Evolutionary conservation across 2,797 vertebrate genomes (phyloP).

Genomic region (Lepus townsendii): DNA sequence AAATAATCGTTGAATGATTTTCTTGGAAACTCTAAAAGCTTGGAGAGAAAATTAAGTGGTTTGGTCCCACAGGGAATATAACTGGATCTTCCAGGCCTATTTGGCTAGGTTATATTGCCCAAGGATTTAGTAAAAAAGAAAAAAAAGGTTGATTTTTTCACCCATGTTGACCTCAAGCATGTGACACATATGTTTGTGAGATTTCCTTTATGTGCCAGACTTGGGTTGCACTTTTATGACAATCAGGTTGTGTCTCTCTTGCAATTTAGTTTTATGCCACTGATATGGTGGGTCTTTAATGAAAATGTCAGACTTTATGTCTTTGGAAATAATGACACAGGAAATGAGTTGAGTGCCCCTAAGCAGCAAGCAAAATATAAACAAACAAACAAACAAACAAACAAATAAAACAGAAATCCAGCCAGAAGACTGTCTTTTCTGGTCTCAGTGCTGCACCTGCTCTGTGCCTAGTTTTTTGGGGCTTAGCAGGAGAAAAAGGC

Average conservation of each 20-base stretch:
- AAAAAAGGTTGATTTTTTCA: constrained; percentile 79
- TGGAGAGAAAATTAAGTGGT: constrained; percentile 70
- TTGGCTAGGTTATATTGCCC: constrained; percentile 83
- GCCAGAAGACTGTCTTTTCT: constrained; percentile 22
- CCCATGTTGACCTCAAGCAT: constrained; percentile 83
- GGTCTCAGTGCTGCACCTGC: constrained; percentile 37
- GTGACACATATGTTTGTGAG: constrained; percentile 80
- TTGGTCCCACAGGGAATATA: constrained; percentile 84
- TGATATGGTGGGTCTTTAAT: constrained; percentile 85
- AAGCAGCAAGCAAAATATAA: constrained; percentile 74
- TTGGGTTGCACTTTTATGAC: constrained; percentile 82
- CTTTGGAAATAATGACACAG: constrained; percentile 84
- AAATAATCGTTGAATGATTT: constrained; percentile 84
- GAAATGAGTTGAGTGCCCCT: constrained; percentile 76
- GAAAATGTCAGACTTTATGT: constrained; percentile 84
- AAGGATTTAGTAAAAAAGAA: neutral
- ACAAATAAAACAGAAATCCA: constrained; percentile 75
- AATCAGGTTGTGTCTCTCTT: constrained; percentile 83
- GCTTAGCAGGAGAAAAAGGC: neutral
- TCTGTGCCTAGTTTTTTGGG: constrained; percentile 31
- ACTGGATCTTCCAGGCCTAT: constrained; percentile 85
- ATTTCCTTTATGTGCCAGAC: constrained; percentile 78
- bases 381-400: neutral
- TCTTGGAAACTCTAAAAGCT: constrained; percentile 84
- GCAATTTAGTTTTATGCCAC: constrained; percentile 86